Evolutionary conservation across 2,113 vertebrate genomes (phyloP).

Genomic region (Festucalex cinctus): DNA sequence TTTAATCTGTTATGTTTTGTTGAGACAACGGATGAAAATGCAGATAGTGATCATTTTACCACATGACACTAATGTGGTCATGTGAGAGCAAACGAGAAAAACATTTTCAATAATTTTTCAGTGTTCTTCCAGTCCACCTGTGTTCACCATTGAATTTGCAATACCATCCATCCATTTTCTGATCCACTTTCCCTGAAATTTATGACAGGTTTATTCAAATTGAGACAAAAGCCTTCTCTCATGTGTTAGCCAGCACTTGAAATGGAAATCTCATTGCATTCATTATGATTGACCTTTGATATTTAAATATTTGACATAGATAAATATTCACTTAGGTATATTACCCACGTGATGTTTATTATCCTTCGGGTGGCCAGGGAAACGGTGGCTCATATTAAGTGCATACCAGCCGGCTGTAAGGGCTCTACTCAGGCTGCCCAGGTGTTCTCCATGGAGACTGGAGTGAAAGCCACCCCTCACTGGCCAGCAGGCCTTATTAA

Average conservation of each 20-base stretch:
- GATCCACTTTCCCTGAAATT: not conserved
- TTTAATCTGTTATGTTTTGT: not conserved
- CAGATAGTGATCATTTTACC: not conserved
- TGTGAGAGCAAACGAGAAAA: not conserved
- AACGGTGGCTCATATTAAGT: conserved; percentile 7
- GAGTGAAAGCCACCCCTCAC: conserved; percentile 8
- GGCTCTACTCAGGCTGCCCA: conserved; percentile 28
- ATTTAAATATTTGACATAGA: conserved; percentile 4
- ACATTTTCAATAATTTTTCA: not conserved
- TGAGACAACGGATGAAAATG: not conserved
- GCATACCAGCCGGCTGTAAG: conserved; percentile 26
- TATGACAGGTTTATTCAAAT: not conserved
- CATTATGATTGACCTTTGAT: conserved; percentile 3
- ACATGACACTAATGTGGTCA: not conserved
- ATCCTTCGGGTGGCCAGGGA: conserved; percentile 3
- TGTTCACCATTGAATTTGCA: not conserved
- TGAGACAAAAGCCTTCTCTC: not conserved
- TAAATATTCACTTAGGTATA: not conserved
- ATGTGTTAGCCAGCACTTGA: not conserved
- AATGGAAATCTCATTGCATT: not conserved
- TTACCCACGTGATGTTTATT: not conserved
- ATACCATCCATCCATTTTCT: not conserved
- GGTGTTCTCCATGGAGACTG: conserved; percentile 34
- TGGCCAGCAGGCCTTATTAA: not conserved
- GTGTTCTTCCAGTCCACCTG: not conserved